phyloP scores from a whole-genome alignment of 1,140 invertebrate species.

The Arctopsyche grandis region DNA sequence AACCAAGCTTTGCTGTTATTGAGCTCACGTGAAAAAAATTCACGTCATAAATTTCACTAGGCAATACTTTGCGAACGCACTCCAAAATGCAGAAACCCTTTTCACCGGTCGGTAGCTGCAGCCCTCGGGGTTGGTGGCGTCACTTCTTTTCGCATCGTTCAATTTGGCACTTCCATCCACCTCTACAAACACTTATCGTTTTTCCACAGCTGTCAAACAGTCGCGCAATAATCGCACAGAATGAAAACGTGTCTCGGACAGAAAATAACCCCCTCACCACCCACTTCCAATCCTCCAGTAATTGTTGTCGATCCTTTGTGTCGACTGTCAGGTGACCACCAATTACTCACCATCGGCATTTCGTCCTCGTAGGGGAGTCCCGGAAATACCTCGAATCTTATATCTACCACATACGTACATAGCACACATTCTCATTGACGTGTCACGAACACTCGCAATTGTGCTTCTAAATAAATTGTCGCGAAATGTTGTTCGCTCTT shows the following conservation, averaged over 20 bases:
- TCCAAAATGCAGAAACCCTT: background rate
- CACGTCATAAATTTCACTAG: background rate
- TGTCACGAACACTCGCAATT: constrained; percentile 34
- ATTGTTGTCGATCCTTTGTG: constrained; percentile 51
- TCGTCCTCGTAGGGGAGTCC: constrained; percentile 1
- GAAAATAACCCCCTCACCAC: constrained; percentile 12
- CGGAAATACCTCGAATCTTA: background rate
- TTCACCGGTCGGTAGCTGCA: background rate
- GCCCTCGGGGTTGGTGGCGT: constrained; percentile 11
- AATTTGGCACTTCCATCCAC: constrained; percentile 29
- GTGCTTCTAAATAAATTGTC: background rate
- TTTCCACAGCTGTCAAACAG: constrained; percentile 37
- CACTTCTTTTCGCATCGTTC: constrained; percentile 38
- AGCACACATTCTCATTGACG: background rate
- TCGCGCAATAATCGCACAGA: constrained; percentile 39
- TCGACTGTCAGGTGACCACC: constrained; percentile 28
- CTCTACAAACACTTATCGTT: constrained; percentile 13
- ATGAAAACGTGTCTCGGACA: constrained; percentile 31
- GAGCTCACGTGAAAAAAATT: no score
- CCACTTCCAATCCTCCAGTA: constrained; percentile 12
- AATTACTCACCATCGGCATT: constrained; percentile 25
- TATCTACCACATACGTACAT: background rate
- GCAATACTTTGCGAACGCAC: background rate
- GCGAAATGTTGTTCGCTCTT: no score
- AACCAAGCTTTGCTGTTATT: no score